Evolutionary conservation across 2,888 invertebrate species (phyloP), one percentile per base, ranked within the genome.

Genomic region (Standfussiana lucernea): DNA sequence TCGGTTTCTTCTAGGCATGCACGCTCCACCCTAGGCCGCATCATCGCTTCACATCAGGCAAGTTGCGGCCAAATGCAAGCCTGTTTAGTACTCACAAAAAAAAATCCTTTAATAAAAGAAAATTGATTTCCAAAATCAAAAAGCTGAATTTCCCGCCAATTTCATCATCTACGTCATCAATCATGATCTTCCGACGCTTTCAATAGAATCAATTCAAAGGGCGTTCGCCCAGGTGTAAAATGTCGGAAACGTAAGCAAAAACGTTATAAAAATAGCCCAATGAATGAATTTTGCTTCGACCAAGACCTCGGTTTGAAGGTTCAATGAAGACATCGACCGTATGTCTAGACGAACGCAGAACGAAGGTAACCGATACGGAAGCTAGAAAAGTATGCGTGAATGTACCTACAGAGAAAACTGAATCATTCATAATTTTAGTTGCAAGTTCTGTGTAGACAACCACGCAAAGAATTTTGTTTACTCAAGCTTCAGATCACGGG

Each of bases 271-370:
- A 87, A 88, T 88, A 88, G 77, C 40, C 72, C 76, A 72, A 82
- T 88, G 81, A 86, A 87, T 86, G 84, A 71, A 82, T 68, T 68
- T 40, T 72, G 71, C 75, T 77, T 75, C 85, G 88, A 83, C 88
- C 86, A 86, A 88, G 88, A 88, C 89, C 88, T 88, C 74, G 84
- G 47, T 71, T 50, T 75, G 89, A 88, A 88, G 89, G 88, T 87
- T 84, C 82, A 73, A 68, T 80, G 75, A 81, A 90, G 83, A 87
- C 91, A 88, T 90, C 91, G 91, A 91, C 92, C 91, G 89, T 85
- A 85, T 79, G 89, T 84, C 82, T 83, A 84, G 78, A 82, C 81
- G 75, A 73, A 45, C 32, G 84, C 79, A 76, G 73, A 73, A 40
- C n/a, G 84, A 84, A 82, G 82, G 84, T 72, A 83, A 83, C 77